A percentile compares a stretch with the other conserved stretches of the same genome.
These are phyloP conservation scores for Caradrina clavipalpis DNA, from an alignment of 2,888 invertebrate species.

Conservation along the genomic window DNA sequence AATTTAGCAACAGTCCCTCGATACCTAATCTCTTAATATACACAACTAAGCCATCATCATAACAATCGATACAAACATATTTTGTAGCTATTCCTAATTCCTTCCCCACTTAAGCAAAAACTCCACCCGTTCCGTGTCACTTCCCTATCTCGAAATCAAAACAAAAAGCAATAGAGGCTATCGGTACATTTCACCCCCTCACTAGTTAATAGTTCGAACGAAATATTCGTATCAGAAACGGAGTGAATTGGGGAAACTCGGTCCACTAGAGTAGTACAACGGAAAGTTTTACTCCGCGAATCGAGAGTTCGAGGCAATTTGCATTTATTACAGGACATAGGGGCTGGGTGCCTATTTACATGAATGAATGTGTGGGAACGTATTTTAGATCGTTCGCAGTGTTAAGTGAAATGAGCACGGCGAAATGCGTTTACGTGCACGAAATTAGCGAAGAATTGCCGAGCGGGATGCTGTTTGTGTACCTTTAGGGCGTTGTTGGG, in stretches of 20 bases:
- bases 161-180: constrained; percentile 44
- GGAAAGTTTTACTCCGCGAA: constrained; percentile 73
- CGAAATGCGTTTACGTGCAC: constrained; percentile 60
- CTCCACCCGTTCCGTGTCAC: constrained; percentile 22
- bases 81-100: constrained; percentile 13
- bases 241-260: constrained; percentile 42
- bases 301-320: constrained; percentile 78
- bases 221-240: constrained; percentile 57
- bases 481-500: constrained; percentile 29
- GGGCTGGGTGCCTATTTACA: constrained; percentile 70
- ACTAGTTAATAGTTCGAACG: constrained; percentile 59
- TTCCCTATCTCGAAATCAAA: constrained; percentile 38
- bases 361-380: constrained; percentile 68
- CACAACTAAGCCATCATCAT: not conserved
- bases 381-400: constrained; percentile 56
- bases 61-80: not conserved
- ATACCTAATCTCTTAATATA: not conserved
- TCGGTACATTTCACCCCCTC: constrained; percentile 45
- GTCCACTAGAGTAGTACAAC: constrained; percentile 43
- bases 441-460: constrained; percentile 57
- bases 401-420: constrained; percentile 63
- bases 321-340: constrained; percentile 81
- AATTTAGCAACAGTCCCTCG: too few species aligned
- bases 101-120: constrained; percentile 1
- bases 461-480: constrained; percentile 49